Conservation (phyloP, 2,888 invertebrate species). For the Scrobipalpa costella region DNA sequence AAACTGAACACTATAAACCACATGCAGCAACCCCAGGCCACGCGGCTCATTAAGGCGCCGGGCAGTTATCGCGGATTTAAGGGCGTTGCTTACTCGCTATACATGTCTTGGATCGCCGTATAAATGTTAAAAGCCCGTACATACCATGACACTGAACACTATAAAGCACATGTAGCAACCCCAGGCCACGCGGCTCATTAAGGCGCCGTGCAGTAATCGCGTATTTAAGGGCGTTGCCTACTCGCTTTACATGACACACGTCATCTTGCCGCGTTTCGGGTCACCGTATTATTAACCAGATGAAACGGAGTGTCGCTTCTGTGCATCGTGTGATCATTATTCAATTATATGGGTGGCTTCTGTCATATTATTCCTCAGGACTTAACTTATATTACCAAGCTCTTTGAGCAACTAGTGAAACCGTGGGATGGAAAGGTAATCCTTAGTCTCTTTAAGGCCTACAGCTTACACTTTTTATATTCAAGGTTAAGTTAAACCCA, state of each 20-base stretch:
- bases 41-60: constrained; percentile 8
- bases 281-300: too few relatives aligned
- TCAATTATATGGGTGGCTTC: too few relatives aligned
- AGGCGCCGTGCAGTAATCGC: not conserved
- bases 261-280: not conserved
- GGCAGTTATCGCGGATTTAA: constrained; percentile 7
- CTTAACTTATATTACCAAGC: too few relatives aligned
- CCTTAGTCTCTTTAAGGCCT: too few relatives aligned
- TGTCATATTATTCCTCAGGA: too few relatives aligned
- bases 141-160: not conserved
- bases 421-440: too few relatives aligned
- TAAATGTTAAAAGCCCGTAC: too few relatives aligned
- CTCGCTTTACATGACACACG: not conserved
- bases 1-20: not conserved
- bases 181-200: constrained; percentile 10
- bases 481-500: not conserved
- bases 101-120: not conserved
- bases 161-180: not conserved
- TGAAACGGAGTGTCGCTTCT: too few relatives aligned
- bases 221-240: constrained; percentile 14
- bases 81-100: constrained; percentile 7
- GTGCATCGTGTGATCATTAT: too few relatives aligned
- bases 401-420: too few relatives aligned
- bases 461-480: not conserved
- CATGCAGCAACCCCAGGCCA: constrained; percentile 5